Percentiles rank a stretch among this genome's conserved stretches.
phyloP scores from a whole-genome alignment of 1,140 invertebrate species.

The Drosophila bocki region DNA sequence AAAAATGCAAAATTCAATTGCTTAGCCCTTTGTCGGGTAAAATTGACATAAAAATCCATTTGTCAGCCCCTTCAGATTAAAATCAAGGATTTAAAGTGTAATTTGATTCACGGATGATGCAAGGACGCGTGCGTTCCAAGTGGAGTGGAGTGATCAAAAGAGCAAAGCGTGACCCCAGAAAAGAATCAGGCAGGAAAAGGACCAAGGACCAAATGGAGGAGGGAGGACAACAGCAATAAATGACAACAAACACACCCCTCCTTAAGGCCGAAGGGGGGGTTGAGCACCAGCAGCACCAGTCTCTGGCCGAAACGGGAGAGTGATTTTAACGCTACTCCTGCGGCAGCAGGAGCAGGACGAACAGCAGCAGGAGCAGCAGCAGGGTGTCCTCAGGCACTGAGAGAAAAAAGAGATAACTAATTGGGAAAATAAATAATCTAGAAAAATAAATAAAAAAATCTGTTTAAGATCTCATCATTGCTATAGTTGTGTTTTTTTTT shows the following conservation, averaged over 20 bases:
- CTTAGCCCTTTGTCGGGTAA: slow-evolving; percentile 58
- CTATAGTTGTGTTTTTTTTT: too few relatives aligned
- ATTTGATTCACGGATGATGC: slow-evolving; percentile 77
- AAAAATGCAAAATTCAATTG: slow-evolving; percentile 85
- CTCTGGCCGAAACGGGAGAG: slow-evolving; percentile 66
- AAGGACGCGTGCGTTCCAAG: slow-evolving; percentile 10
- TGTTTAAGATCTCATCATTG: too few relatives aligned
- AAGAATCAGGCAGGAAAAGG: slow-evolving; percentile 40
- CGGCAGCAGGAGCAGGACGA: slow-evolving; percentile 34
- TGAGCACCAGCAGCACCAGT: slow-evolving; percentile 16
- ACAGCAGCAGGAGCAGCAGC: slow-evolving; percentile 20
- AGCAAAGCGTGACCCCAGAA: slow-evolving; percentile 82
- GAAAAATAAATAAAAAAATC: neutral
- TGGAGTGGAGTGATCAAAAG: slow-evolving; percentile 63
- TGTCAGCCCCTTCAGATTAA: slow-evolving; percentile 85
- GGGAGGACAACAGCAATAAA: slow-evolving; percentile 78
- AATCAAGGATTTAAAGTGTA: slow-evolving; percentile 85
- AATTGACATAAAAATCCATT: slow-evolving; percentile 84
- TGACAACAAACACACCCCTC: slow-evolving; percentile 82
- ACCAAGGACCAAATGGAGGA: neutral
- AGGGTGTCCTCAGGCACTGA: slow-evolving; percentile 49
- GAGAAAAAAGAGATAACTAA: neutral
- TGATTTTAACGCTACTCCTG: slow-evolving; percentile 74
- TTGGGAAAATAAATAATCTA: neutral
- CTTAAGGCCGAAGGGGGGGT: slow-evolving; percentile 16